phyloP scores from a whole-genome alignment of 2,888 invertebrate species.

The Plebejus argus region DNA sequence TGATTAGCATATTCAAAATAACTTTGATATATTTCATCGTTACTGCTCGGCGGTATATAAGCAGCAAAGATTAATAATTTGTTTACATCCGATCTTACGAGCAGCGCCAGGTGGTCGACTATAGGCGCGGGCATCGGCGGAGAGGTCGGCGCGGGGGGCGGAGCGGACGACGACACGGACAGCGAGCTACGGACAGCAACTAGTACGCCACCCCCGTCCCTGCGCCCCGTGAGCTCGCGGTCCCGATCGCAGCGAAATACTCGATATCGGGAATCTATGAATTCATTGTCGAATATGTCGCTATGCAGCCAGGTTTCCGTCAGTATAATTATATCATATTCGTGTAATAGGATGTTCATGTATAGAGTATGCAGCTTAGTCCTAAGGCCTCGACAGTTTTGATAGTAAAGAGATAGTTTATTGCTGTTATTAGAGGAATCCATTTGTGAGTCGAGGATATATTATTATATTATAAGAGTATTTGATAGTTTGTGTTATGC shows the following conservation, averaged over 20 bases:
- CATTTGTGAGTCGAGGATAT: too few species aligned
- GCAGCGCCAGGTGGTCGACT: background rate
- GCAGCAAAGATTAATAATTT: background rate
- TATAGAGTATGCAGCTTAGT: too few species aligned
- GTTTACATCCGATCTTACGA: background rate
- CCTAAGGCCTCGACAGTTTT: too few species aligned
- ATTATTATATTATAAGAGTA: too few species aligned
- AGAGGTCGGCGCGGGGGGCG: too few species aligned
- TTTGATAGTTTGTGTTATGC: too few species aligned
- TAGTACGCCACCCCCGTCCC: slow-evolving; percentile 38
- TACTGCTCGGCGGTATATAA: background rate
- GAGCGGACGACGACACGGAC: background rate
- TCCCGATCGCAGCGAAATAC: slow-evolving; percentile 38
- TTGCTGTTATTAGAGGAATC: too few species aligned
- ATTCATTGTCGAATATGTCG: slow-evolving; percentile 36
- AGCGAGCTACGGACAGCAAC: slow-evolving; percentile 35
- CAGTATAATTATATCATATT: slow-evolving; percentile 39
- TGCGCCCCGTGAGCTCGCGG: slow-evolving; percentile 27
- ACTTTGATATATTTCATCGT: background rate
- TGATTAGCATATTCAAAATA: background rate
- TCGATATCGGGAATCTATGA: slow-evolving; percentile 35
- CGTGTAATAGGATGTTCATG: slow-evolving; percentile 38
- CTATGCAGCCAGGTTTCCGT: slow-evolving; percentile 39
- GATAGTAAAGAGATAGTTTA: too few species aligned
- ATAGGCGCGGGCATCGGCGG: too few species aligned